Percentiles rank a stretch among this genome's conserved stretches.
phyloP scores from a whole-genome alignment of 2,797 vertebrate genomes.

The Sciurus carolinensis region DNA sequence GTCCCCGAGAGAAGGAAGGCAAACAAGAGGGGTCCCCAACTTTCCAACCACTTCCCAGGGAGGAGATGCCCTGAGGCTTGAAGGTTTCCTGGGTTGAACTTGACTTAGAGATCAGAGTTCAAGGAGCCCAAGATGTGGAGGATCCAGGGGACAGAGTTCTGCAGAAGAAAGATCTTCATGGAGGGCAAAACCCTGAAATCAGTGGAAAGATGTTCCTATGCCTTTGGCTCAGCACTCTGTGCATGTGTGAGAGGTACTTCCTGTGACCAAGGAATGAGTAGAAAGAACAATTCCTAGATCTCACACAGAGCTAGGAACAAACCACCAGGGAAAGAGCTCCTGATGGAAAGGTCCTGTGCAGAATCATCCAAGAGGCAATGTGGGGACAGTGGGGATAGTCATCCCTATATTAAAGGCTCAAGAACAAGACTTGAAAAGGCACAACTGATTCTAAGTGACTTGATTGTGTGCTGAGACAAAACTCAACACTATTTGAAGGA shows the following conservation, averaged over 20 bases:
- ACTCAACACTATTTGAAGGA: background rate
- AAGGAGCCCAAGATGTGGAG: background rate
- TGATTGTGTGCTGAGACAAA: background rate
- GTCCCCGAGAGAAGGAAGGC: background rate
- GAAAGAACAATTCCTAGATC: background rate
- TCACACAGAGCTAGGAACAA: background rate
- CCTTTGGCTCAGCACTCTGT: background rate
- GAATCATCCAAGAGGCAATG: background rate
- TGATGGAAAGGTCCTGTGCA: too few relatives aligned
- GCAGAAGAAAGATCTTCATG: background rate
- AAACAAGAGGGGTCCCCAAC: rapidly evolving
- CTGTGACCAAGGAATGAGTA: background rate
- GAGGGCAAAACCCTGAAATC: background rate
- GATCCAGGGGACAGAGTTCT: background rate
- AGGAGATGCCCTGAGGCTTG: too few relatives aligned
- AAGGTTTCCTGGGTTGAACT: too few relatives aligned
- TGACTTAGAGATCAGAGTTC: background rate
- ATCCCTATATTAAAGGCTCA: background rate
- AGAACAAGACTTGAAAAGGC: background rate
- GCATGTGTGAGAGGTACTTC: background rate
- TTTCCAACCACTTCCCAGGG: rapidly evolving
- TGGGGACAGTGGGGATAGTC: background rate
- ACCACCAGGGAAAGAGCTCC: background rate
- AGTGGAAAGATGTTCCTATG: background rate
- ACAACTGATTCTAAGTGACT: background rate